Evolutionary conservation across 2,113 vertebrate genomes (phyloP).

Genomic region (Crotalus helleri): DNA sequence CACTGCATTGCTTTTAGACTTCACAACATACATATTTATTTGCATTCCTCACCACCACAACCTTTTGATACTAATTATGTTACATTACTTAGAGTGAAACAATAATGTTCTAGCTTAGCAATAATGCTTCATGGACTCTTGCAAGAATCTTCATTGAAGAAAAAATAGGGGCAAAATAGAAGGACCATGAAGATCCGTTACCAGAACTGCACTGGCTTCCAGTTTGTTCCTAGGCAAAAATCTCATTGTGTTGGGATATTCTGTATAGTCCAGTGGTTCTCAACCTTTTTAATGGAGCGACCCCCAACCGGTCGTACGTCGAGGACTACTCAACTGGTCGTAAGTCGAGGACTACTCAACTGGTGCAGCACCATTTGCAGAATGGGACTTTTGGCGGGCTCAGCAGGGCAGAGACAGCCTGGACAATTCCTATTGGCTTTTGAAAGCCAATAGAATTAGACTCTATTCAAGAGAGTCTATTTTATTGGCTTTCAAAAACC

Average conservation of each 20-base stretch:
- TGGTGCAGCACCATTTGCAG: too few relatives aligned
- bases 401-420: too few relatives aligned
- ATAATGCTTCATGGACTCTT: not conserved
- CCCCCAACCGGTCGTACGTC: too few relatives aligned
- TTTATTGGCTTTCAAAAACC: too few relatives aligned
- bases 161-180: not conserved
- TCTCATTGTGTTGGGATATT: not conserved
- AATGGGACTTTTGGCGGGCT: too few relatives aligned
- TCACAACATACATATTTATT: rapidly evolving
- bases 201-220: not conserved
- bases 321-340: too few relatives aligned
- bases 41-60: not conserved
- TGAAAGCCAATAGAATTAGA: too few relatives aligned
- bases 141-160: rapidly evolving
- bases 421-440: too few relatives aligned
- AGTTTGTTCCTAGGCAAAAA: not conserved
- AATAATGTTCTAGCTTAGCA: not conserved
- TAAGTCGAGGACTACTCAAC: too few relatives aligned
- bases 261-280: too few relatives aligned
- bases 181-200: not conserved
- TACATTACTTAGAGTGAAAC: not conserved
- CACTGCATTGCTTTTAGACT: not conserved
- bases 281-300: too few relatives aligned
- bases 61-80: not conserved
- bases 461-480: too few relatives aligned